These are phyloP conservation scores for Heteractis magnifica DNA, from an alignment of 92 coral and sea anemone genomes.

Conservation along the genomic window DNA sequence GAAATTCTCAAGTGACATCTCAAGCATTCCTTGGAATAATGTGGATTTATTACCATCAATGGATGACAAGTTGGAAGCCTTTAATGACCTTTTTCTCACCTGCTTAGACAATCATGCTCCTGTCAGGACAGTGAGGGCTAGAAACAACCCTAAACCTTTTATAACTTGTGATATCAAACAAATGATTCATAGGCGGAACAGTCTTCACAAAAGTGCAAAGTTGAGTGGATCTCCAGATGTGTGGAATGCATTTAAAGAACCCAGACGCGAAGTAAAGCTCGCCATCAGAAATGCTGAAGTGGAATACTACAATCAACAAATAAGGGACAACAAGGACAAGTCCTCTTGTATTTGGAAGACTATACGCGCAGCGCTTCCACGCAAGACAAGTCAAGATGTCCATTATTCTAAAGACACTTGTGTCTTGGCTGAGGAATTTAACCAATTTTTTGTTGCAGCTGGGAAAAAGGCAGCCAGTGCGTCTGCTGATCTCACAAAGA, in stretches of 20 bases:
- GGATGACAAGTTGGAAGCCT: too few relatives aligned
- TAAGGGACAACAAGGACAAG: neutral
- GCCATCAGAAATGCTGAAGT: neutral
- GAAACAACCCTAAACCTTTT: too few relatives aligned
- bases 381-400: neutral
- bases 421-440: neutral
- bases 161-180: too few relatives aligned
- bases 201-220: too few relatives aligned
- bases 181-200: too few relatives aligned
- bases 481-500: too few relatives aligned
- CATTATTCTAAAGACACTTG: neutral
- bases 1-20: conserved; percentile 4
- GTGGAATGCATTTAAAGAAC: neutral
- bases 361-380: neutral
- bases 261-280: neutral
- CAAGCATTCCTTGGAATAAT: neutral
- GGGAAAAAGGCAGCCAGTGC: too few relatives aligned
- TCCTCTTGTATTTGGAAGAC: neutral
- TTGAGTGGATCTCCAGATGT: too few relatives aligned
- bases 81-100: too few relatives aligned
- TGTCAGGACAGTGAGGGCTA: too few relatives aligned
- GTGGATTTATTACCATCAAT: too few relatives aligned
- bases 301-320: neutral
- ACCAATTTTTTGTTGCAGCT: neutral
- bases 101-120: too few relatives aligned